Percentiles rank a stretch among this genome's conserved stretches.
These are phyloP conservation scores for Lagopus leucura DNA, from an alignment of 2,113 vertebrate genomes.

Conservation along the genomic window DNA sequence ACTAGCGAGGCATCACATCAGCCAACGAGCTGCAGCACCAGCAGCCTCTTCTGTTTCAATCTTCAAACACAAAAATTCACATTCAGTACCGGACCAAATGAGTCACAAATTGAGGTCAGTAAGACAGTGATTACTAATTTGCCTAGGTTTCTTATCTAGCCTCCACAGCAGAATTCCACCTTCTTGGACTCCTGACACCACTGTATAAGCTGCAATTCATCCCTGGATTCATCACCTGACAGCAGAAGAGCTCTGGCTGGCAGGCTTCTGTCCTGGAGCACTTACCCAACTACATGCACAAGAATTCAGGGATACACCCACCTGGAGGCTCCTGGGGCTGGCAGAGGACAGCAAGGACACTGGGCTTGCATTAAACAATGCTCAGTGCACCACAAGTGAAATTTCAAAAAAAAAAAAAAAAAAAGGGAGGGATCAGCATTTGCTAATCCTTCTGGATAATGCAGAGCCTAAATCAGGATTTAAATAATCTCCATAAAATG, in stretches of 20 bases:
- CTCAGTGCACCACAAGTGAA: not conserved
- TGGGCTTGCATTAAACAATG: accelerated
- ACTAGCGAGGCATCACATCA: accelerated
- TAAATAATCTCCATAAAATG: not conserved
- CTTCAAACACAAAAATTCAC: not conserved
- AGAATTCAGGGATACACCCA: not conserved
- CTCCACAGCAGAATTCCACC: not conserved
- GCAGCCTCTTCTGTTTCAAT: not conserved
- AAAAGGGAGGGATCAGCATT: not conserved
- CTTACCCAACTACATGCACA: accelerated
- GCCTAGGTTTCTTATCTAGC: not conserved
- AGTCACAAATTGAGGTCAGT: not conserved
- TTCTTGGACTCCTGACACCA: not conserved
- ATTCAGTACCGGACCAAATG: not conserved
- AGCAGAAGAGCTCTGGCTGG: not conserved
- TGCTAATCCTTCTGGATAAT: not conserved
- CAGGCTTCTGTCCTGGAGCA: not conserved
- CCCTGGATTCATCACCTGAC: not conserved
- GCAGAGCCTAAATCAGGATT: not conserved
- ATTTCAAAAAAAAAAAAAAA: not conserved
- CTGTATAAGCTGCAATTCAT: not conserved
- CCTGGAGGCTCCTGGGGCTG: accelerated
- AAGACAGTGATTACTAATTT: not conserved
- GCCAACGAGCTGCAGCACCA: not conserved
- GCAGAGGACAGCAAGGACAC: not conserved